A percentile compares a stretch with the other conserved stretches of the same genome.
Evolutionary conservation across 2,888 invertebrate genomes (phyloP).

Genomic region (Julus scanicus): DNA sequence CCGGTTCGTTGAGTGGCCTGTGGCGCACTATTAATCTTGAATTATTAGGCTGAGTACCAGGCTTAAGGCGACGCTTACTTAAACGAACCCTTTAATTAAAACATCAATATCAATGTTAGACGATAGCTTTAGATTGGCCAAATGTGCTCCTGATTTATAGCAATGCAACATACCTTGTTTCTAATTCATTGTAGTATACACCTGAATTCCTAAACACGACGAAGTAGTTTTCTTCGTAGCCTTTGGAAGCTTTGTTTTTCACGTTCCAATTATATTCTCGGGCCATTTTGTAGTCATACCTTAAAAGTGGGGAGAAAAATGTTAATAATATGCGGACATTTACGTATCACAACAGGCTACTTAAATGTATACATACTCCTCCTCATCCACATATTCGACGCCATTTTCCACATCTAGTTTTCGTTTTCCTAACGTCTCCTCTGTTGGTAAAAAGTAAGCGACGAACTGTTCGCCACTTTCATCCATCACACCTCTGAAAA

Average conservation of each 20-base stretch:
- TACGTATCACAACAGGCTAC: background rate
- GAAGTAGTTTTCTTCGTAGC: constrained; percentile 98
- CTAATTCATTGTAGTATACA: constrained; percentile 94
- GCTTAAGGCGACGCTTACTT: constrained; percentile 88
- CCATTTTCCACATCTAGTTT: constrained; percentile 81
- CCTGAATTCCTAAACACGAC: constrained; percentile 90
- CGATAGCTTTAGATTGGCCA: background rate
- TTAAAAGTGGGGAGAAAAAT: constrained; percentile 60
- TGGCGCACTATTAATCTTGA: constrained; percentile 91
- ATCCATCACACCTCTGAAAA: constrained; percentile 95
- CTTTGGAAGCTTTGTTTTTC: constrained; percentile 93
- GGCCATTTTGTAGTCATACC: constrained; percentile 96
- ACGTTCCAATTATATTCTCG: constrained; percentile 99
- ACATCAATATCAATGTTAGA: constrained; percentile 43
- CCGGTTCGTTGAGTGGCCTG: constrained; percentile 83
- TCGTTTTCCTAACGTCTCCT: constrained; percentile 89
- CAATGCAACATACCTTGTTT: constrained; percentile 73
- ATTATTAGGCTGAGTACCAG: constrained; percentile 76
- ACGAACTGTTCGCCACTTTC: constrained; percentile 99
- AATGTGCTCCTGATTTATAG: background rate
- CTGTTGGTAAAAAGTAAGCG: constrained; percentile 96
- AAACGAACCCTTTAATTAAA: constrained; percentile 78
- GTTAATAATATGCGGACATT: background rate
- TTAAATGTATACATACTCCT: constrained; percentile 69
- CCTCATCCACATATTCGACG: constrained; percentile 85